Evolutionary conservation across 2,797 vertebrate genomes (phyloP).

Genomic region (Percopsis omiscomaycus): DNA sequence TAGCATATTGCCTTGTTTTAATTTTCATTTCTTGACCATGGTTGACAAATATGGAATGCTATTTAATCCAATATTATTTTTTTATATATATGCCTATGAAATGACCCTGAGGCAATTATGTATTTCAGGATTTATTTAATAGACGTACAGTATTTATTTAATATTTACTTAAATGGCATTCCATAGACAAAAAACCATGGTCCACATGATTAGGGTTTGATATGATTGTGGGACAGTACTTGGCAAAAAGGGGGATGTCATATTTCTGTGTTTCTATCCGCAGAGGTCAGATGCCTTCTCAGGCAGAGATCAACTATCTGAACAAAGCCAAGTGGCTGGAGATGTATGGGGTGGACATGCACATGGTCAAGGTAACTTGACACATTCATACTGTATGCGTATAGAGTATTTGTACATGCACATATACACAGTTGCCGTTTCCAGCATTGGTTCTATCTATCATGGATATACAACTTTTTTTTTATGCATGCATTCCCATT

Average conservation of each 20-base stretch:
- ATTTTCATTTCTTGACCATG: neutral
- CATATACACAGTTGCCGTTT: neutral
- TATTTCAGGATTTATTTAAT: too few species aligned
- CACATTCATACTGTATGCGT: neutral
- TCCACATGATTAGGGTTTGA: neutral
- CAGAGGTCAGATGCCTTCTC: conserved; percentile 94
- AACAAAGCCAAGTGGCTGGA: conserved; percentile 99
- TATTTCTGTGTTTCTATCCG: neutral
- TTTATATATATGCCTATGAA: neutral
- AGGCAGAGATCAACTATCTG: conserved; percentile 97
- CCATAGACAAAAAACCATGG: neutral
- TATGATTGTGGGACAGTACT: neutral
- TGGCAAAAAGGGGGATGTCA: neutral
- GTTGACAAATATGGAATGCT: neutral
- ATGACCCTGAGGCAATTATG: neutral
- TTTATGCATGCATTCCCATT: neutral
- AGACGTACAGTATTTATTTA: neutral
- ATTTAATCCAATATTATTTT: neutral
- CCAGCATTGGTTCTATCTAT: neutral
- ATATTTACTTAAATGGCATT: neutral
- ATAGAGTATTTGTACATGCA: neutral
- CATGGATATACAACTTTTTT: too few species aligned
- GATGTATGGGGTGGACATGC: conserved; percentile 99
- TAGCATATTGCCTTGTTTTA: neutral
- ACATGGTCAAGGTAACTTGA: conserved; percentile 90